Evolutionary conservation across 2,888 invertebrate genomes (phyloP).

Genomic region (Onthophagus sagittarius): DNA sequence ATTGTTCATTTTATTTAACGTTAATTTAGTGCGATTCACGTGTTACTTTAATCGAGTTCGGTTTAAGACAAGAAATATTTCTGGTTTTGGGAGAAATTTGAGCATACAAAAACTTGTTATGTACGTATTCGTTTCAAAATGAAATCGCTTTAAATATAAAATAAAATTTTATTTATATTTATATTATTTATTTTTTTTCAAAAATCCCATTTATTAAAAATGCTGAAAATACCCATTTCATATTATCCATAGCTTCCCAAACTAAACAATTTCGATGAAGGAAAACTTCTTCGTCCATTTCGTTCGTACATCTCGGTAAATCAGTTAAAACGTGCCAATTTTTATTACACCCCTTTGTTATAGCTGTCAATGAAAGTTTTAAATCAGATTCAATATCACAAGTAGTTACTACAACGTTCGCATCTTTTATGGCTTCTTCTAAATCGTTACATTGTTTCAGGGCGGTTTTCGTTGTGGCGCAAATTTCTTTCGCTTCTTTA

Average conservation of each 20-base stretch:
- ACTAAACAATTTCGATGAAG: constrained; percentile 9
- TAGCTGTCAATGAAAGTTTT: not conserved
- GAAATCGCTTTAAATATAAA: too few relatives aligned
- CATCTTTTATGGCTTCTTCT: constrained; percentile 1
- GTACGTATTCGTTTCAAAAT: too few relatives aligned
- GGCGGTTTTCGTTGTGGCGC: constrained; percentile 7
- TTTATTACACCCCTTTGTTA: not conserved
- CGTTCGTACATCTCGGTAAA: constrained; percentile 8
- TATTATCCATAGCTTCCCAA: constrained; percentile 16
- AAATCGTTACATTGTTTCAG: constrained; percentile 12
- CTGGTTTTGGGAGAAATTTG: too few relatives aligned
- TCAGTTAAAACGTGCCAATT: constrained; percentile 14
- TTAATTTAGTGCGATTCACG: too few relatives aligned
- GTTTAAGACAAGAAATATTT: too few relatives aligned
- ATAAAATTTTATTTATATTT: not conserved
- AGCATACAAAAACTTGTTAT: too few relatives aligned
- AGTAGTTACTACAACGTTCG: constrained; percentile 14
- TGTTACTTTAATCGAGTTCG: too few relatives aligned
- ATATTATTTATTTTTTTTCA: not conserved
- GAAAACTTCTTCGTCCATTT: constrained; percentile 3
- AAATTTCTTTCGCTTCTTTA: constrained; percentile 7
- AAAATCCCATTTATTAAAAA: not conserved
- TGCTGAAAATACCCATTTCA: constrained; percentile 17
- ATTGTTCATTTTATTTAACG: too few relatives aligned
- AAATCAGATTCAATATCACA: not conserved